phyloP scores from a whole-genome alignment of 2,797 vertebrate genomes.

The Garrulus glandarius region DNA sequence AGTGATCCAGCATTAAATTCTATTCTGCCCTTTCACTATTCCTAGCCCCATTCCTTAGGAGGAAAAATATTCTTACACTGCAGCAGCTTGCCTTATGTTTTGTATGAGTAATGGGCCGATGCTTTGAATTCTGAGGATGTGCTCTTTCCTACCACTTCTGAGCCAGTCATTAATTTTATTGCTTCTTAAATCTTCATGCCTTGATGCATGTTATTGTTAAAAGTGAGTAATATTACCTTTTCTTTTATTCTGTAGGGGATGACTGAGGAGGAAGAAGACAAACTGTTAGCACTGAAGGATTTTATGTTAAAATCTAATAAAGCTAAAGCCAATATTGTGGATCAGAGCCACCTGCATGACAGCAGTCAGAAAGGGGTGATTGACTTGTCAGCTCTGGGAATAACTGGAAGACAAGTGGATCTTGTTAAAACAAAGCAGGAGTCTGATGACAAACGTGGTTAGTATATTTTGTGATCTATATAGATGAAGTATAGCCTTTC shows the following conservation, averaged over 20 bases:
- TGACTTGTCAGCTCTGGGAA: constrained; percentile 85
- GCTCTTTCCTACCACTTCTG: not conserved
- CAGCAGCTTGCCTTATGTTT: not conserved
- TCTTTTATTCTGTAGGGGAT: constrained; percentile 83
- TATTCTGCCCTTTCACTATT: not conserved
- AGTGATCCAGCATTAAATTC: not conserved
- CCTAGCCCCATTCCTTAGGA: not conserved
- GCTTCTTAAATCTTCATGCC: not conserved
- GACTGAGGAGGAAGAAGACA: constrained; percentile 96
- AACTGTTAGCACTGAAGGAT: constrained; percentile 93
- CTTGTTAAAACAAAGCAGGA: constrained; percentile 90
- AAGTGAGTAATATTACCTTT: not conserved
- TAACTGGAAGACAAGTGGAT: constrained; percentile 91
- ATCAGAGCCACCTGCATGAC: constrained; percentile 90
- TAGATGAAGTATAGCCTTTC: not conserved
- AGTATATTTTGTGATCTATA: constrained; percentile 21
- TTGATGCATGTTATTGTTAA: not conserved
- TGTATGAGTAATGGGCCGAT: not conserved
- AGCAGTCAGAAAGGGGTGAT: constrained; percentile 87
- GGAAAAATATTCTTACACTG: not conserved
- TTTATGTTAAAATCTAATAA: constrained; percentile 98
- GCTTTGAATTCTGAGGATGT: not conserved
- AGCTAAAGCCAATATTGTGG: constrained; percentile 93
- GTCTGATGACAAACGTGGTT: constrained; percentile 91
- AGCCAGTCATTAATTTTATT: not conserved